Base-by-base conservation (phyloP, 2,113 vertebrate genomes). In the Cyanoderma ruficeps region DNA sequence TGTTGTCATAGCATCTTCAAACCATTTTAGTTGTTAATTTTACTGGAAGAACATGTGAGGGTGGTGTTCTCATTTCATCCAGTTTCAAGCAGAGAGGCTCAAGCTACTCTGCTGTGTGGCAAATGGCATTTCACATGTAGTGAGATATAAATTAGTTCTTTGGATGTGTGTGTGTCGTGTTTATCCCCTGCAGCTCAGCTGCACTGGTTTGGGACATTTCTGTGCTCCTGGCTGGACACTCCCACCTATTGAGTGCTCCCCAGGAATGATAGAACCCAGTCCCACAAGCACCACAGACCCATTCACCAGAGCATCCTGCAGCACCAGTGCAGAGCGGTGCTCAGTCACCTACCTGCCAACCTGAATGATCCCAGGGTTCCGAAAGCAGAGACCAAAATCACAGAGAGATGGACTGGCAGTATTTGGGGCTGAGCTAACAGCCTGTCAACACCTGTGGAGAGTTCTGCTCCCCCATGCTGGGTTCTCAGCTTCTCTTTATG, bases 241-340 rank as follows among this genome's bases (percentile, higher is more conserved):
- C 31, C 15, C 6, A 7, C 1, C 52, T 28, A 5, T 1, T 1
- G 2, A 23, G 10, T 7, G 23, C 22, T 18, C 25, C 28, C 18
- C 49, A 21, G 71, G 37, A 15, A 28, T 1, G 5, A 19, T 22
- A 63, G 56, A 41, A 4, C 25, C 53, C 30, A 6, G 12, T 5
- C 18, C n/a, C 37, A 28, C 15, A 9, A 33, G 9, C 56, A 47
- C 19, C n/a, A 10, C 12, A 61, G 9, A 19, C 19, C 42, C 27
- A 65, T 15, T 15, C 9, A 3, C 37, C n/a, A 11, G 33, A 64
- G 35, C 57, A 55, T 21, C 83, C 9, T 55, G 6, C 3, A 15
- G 24, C 17, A 11, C 24, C 41, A 33, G 5, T 13, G 18, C 50
- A 7, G 20, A 39, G 35, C 31, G 50, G 7, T 23, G 3, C 72